phyloP scores from a whole-genome alignment of 2,113 vertebrate genomes.

The Chrysemys picta region DNA sequence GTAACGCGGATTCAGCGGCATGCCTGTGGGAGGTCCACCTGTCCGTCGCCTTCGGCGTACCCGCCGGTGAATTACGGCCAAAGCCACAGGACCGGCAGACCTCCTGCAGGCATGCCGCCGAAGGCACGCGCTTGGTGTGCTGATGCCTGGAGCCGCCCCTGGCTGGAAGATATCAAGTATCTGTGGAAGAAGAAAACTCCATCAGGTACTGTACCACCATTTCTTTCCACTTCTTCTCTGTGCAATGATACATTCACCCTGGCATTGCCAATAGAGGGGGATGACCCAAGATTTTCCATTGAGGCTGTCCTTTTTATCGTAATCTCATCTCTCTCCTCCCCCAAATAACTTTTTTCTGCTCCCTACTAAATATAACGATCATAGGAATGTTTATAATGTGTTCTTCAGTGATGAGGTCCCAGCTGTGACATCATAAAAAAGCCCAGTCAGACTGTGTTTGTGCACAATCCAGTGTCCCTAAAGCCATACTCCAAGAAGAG shows the following conservation, averaged over 20 bases:
- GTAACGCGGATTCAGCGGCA: too few species aligned
- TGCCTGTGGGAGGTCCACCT: too few species aligned
- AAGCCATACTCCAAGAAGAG: neutral
- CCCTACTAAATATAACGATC: too few species aligned
- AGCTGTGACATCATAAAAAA: too few species aligned
- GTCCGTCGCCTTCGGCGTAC: too few species aligned
- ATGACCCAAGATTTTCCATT: neutral
- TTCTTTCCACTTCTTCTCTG: neutral
- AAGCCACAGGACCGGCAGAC: too few species aligned
- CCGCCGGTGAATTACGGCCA: too few species aligned
- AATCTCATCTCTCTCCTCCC: neutral
- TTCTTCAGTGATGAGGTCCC: too few species aligned
- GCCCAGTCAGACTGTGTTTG: neutral
- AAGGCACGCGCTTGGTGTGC: too few species aligned
- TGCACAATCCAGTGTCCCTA: neutral
- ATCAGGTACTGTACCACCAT: neutral
- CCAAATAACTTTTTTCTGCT: neutral
- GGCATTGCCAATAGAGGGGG: neutral
- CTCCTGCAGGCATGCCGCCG: too few species aligned
- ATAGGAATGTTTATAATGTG: too few species aligned
- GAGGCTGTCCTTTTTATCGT: neutral
- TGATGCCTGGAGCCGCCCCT: too few species aligned
- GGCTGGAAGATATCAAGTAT: neutral
- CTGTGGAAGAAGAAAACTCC: neutral
- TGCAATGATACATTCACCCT: neutral